Percentiles rank a stretch among this genome's conserved stretches.
Evolutionary conservation across 2,113 vertebrate genomes (phyloP).

Genomic region (Actinemys pallida): DNA sequence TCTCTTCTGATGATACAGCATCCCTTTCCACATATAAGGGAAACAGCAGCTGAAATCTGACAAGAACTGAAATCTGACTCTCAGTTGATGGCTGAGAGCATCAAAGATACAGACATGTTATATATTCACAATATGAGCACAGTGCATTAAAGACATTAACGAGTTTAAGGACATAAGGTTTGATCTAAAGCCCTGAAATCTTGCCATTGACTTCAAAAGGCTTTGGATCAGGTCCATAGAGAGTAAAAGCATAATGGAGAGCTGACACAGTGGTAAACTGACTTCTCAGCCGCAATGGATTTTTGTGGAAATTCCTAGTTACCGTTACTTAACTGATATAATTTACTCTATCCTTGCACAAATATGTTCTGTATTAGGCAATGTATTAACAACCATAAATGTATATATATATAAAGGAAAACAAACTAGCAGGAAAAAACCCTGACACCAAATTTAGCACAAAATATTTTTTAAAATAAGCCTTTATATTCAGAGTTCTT

Average conservation of each 20-base stretch:
- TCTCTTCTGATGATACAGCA: not conserved
- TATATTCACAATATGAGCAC: not conserved
- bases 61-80: not conserved
- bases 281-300: conserved; percentile 20
- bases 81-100: not conserved
- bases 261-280: not conserved
- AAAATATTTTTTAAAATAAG: not conserved
- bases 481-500: not conserved
- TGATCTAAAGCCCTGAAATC: not conserved
- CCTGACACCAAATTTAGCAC: not conserved
- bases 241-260: not conserved
- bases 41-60: not conserved
- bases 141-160: accelerated
- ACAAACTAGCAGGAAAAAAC: not conserved
- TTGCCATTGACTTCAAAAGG: not conserved
- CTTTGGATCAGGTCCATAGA: not conserved
- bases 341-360: conserved; percentile 6
- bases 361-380: conserved; percentile 6
- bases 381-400: not conserved
- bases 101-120: not conserved
- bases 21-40: not conserved
- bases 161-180: not conserved
- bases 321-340: conserved; percentile 32
- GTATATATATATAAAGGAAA: conserved; percentile 17
- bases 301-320: conserved; percentile 47